Evolutionary conservation across 2,113 vertebrate genomes (phyloP).

Genomic region (Rana temporaria): DNA sequence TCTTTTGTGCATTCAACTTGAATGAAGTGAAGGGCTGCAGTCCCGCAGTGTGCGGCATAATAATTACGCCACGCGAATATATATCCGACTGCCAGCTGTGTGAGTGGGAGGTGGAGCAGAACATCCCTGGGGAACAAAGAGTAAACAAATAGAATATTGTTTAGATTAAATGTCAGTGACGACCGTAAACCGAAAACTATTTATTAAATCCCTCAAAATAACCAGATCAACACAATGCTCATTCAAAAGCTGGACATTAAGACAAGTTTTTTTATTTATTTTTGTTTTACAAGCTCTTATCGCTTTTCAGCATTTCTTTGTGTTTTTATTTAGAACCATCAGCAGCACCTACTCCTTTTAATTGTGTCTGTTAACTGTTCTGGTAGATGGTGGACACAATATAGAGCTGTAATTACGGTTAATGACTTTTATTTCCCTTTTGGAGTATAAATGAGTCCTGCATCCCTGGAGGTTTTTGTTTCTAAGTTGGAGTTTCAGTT

Average conservation of each 20-base stretch:
- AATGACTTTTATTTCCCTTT: neutral
- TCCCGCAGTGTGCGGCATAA: slow-evolving; percentile 30
- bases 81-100: slow-evolving; percentile 46
- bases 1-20: slow-evolving; percentile 24
- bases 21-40: slow-evolving; percentile 23
- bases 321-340: neutral
- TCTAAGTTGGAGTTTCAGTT: neutral
- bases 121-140: slow-evolving; percentile 42
- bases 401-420: slow-evolving; percentile 27
- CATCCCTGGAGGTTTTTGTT: neutral
- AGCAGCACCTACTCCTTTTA: slow-evolving; percentile 20
- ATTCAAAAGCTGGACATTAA: slow-evolving; percentile 34
- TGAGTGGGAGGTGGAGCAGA: slow-evolving; percentile 28
- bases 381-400: slow-evolving; percentile 1
- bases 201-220: slow-evolving; percentile 42
- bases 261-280: slow-evolving; percentile 1
- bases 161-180: slow-evolving; percentile 40
- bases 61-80: slow-evolving; percentile 36
- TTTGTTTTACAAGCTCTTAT: neutral
- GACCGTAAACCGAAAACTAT: slow-evolving; percentile 31
- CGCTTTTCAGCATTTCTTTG: neutral
- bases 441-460: neutral
- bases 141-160: slow-evolving; percentile 51
- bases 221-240: slow-evolving; percentile 9
- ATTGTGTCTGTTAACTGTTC: slow-evolving; percentile 4